Conservation (phyloP, 2,113 vertebrate species). For the Dolichallabes microphthalmus region DNA sequence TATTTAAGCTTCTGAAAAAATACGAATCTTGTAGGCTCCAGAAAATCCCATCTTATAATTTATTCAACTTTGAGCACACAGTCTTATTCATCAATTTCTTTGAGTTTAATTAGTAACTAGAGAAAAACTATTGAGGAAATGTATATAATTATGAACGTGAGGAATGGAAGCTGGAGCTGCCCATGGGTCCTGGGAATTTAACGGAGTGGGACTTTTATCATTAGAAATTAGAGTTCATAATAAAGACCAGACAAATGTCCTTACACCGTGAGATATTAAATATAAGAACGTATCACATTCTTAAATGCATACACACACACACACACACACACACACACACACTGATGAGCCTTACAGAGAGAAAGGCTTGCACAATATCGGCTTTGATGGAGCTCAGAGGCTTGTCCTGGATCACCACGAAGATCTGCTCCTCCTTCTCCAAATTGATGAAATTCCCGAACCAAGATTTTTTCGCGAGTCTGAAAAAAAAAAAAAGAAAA, state of each 20-base stretch:
- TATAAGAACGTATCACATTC: neutral
- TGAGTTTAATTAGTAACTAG: neutral
- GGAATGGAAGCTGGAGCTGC: neutral
- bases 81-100: neutral
- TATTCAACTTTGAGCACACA: neutral
- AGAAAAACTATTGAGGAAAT: neutral
- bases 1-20: neutral
- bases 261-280: neutral
- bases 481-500: constrained; percentile 56
- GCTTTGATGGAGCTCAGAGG: constrained; percentile 98
- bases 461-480: constrained; percentile 98
- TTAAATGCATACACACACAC: neutral
- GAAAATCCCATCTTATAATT: neutral
- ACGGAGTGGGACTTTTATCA: neutral
- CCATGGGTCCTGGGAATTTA: neutral
- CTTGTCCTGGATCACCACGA: constrained; percentile 95
- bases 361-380: constrained; percentile 96
- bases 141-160: neutral
- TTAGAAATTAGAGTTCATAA: neutral
- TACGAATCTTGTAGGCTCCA: neutral
- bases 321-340: neutral
- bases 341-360: constrained; percentile 79
- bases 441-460: constrained; percentile 97
- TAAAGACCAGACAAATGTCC: neutral
- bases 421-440: constrained; percentile 98